These are phyloP conservation scores for Rhinichthys osculus DNA, from an alignment of 2,797 vertebrate genomes.

Conservation along the genomic window DNA sequence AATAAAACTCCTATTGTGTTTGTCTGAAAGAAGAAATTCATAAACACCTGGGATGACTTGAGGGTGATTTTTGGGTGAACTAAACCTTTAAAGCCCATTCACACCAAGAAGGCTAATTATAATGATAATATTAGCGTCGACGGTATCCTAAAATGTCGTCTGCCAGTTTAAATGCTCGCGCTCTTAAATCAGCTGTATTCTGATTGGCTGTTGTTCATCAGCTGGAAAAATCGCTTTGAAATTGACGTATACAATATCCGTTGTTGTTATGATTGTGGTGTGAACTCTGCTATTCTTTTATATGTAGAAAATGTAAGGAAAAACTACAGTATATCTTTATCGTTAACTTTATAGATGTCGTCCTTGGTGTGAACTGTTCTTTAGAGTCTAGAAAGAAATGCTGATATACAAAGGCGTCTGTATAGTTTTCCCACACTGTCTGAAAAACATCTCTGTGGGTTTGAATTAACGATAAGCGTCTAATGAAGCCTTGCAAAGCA, in stretches of 20 bases:
- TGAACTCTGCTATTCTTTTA: neutral
- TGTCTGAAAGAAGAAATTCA: too few relatives aligned
- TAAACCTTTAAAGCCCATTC: neutral
- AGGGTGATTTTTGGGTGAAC: too few relatives aligned
- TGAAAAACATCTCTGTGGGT: conserved; percentile 34
- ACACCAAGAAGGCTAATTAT: neutral
- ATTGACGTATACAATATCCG: too few relatives aligned
- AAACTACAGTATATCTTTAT: neutral
- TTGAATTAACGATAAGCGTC: conserved; percentile 49
- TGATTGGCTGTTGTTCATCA: neutral
- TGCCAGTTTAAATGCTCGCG: neutral
- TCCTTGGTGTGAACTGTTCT: neutral
- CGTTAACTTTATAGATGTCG: neutral
- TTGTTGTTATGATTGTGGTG: neutral
- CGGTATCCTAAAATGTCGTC: neutral
- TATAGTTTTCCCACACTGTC: conserved; percentile 5
- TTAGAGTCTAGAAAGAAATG: neutral
- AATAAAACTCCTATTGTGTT: too few relatives aligned
- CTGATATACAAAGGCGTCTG: neutral
- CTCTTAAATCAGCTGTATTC: neutral
- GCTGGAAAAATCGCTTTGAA: neutral
- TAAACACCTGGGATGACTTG: too few relatives aligned
- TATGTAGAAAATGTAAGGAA: neutral
- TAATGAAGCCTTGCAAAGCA: conserved; percentile 43
- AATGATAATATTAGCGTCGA: neutral